A percentile compares a stretch with the other conserved stretches of the same genome.
These are phyloP conservation scores for Lerista edwardsae DNA, from an alignment of 2,797 vertebrate species.

Conservation along the genomic window DNA sequence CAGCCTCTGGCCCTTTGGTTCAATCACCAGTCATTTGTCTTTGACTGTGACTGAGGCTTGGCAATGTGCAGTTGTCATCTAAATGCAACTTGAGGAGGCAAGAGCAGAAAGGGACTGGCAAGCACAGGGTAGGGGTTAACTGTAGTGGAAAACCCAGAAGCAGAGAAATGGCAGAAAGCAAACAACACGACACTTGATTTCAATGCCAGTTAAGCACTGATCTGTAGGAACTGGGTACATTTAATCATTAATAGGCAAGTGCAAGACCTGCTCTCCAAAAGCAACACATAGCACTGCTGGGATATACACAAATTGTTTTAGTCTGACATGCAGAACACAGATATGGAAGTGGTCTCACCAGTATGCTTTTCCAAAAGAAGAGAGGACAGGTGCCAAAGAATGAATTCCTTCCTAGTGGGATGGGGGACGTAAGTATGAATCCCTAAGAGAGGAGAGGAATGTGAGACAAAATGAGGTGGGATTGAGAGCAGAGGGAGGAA, in stretches of 20 bases:
- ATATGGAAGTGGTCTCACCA: not conserved
- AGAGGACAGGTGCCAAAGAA: not conserved
- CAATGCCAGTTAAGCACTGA: accelerated
- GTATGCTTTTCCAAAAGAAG: not conserved
- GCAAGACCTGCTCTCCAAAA: constrained; percentile 19
- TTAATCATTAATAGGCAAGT: constrained; percentile 19
- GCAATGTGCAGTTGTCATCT: not conserved
- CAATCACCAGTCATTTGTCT: too few relatives aligned
- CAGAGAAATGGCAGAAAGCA: not conserved
- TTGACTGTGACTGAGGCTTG: too few relatives aligned
- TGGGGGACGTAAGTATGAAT: constrained; percentile 12
- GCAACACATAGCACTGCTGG: constrained; percentile 6
- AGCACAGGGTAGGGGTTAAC: not conserved
- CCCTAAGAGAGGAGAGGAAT: constrained; percentile 15
- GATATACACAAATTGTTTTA: constrained; percentile 28
- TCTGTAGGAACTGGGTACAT: not conserved
- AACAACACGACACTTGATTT: not conserved
- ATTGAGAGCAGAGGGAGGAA: not conserved
- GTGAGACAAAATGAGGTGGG: constrained; percentile 4
- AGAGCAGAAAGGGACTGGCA: not conserved
- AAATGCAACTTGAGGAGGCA: not conserved
- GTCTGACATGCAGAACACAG: constrained; percentile 10
- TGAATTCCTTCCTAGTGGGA: not conserved
- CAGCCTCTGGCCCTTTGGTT: too few relatives aligned
- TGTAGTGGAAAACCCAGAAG: not conserved